Percentiles rank a stretch among this genome's conserved stretches.
phyloP scores from a whole-genome alignment of 2,888 invertebrate genomes.

The Branchinecta sandiegonensis region DNA sequence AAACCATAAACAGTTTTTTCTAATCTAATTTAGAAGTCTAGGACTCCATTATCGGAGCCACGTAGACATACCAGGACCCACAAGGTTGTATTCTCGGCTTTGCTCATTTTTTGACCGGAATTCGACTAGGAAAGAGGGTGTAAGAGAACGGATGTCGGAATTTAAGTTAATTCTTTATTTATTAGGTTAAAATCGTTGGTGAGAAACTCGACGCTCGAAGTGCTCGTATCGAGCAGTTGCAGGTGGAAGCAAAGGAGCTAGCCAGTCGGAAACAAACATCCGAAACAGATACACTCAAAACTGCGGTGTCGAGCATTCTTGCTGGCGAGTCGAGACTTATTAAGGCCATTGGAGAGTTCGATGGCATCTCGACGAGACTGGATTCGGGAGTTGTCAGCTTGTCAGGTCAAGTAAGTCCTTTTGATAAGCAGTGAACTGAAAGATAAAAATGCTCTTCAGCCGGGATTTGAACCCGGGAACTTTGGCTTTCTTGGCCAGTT shows the following conservation, averaged over 20 bases:
- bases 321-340: conserved; percentile 22
- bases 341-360: conserved; percentile 38
- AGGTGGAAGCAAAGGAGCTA: conserved; percentile 18
- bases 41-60: too few relatives aligned
- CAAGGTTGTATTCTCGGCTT: too few relatives aligned
- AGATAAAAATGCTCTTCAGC: too few relatives aligned
- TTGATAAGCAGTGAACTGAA: too few relatives aligned
- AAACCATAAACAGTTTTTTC: too few relatives aligned
- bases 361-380: conserved; percentile 43
- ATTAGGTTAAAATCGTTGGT: conserved; percentile 24
- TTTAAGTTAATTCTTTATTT: not conserved
- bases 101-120: too few relatives aligned
- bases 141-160: too few relatives aligned
- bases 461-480: too few relatives aligned
- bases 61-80: too few relatives aligned
- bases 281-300: conserved; percentile 24
- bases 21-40: too few relatives aligned
- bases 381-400: conserved; percentile 31
- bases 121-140: too few relatives aligned
- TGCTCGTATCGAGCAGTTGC: conserved; percentile 21
- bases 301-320: conserved; percentile 23
- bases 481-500: too few relatives aligned
- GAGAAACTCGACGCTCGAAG: conserved; percentile 23
- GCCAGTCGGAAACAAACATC: conserved; percentile 21
- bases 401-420: conserved; percentile 19